phyloP scores from a whole-genome alignment of 2,113 vertebrate genomes.

The Chauna torquata region DNA sequence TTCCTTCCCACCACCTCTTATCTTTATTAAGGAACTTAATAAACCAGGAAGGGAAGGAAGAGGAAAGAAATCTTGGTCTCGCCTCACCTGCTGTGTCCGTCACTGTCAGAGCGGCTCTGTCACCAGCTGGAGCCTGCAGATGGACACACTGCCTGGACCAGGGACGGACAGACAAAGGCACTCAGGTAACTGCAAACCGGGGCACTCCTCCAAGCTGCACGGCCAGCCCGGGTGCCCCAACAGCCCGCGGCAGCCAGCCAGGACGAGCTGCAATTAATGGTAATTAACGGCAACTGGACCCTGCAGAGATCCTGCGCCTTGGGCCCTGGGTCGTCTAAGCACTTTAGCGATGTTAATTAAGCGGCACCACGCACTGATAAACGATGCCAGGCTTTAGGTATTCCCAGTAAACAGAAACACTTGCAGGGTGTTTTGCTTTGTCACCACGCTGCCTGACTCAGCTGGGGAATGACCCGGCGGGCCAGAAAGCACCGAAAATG shows the following conservation, averaged over 20 bases:
- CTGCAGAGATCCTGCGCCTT: neutral
- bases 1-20: neutral
- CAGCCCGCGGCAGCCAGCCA: fast-evolving
- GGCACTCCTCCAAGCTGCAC: neutral
- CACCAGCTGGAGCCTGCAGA: neutral
- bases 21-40: neutral
- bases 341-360: neutral
- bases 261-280: neutral
- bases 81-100: neutral
- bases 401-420: neutral
- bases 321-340: neutral
- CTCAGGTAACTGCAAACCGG: neutral
- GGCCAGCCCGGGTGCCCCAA: fast-evolving
- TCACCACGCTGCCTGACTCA: fast-evolving
- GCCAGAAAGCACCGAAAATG: neutral
- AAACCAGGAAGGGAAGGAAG: neutral
- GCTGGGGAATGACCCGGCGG: neutral
- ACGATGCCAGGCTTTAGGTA: neutral
- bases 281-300: neutral
- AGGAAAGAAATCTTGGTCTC: neutral
- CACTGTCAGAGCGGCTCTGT: neutral
- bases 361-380: neutral
- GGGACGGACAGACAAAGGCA: neutral
- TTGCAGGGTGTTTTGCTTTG: neutral
- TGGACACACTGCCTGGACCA: neutral